A percentile compares a stretch with the other conserved stretches of the same genome.
These are phyloP conservation scores for Bubo blakistoni DNA, from an alignment of 2,113 vertebrate genomes.

Conservation along the genomic window DNA sequence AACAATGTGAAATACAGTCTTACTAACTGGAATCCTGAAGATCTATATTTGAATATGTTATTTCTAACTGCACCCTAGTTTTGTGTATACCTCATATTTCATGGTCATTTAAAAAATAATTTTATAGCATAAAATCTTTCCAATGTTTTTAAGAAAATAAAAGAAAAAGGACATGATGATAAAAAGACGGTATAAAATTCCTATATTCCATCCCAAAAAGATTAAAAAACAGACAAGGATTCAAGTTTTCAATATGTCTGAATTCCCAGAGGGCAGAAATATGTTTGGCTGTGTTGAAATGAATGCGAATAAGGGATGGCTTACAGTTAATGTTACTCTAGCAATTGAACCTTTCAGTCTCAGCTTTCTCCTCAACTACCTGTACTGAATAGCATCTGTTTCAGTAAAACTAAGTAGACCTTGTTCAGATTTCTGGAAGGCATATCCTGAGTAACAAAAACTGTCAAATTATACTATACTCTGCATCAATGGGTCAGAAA, in stretches of 20 bases:
- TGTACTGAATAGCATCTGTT: neutral
- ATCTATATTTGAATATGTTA: neutral
- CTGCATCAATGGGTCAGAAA: neutral
- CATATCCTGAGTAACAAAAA: neutral
- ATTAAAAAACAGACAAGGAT: accelerated
- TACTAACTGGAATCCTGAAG: neutral
- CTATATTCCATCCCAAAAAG: accelerated
- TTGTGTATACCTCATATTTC: neutral
- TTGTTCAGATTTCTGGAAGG: neutral
- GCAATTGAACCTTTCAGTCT: neutral
- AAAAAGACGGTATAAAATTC: neutral
- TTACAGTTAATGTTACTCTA: neutral
- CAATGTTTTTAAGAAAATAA: neutral
- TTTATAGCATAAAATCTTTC: neutral
- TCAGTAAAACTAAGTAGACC: neutral
- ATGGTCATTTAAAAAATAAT: neutral
- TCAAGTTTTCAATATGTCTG: neutral
- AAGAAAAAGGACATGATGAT: neutral
- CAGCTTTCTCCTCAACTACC: neutral
- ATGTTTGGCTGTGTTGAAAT: neutral
- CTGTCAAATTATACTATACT: neutral
- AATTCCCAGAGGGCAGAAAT: neutral
- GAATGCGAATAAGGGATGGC: accelerated
- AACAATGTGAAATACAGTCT: neutral
- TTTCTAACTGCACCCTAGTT: neutral